phyloP scores from a whole-genome alignment of 2,797 vertebrate genomes.

The Ambastaia sidthimunki region DNA sequence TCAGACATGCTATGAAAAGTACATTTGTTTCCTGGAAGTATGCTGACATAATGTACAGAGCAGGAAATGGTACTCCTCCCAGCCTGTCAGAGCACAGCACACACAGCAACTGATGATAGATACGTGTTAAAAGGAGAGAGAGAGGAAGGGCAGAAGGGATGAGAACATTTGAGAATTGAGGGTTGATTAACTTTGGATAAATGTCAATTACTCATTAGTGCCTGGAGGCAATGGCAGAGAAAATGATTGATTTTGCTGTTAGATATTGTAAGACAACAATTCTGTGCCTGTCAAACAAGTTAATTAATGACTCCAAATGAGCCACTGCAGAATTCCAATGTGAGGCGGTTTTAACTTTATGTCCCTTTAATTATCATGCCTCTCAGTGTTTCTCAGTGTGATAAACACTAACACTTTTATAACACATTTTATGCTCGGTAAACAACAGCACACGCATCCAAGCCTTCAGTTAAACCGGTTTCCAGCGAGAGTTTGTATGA shows the following conservation, averaged over 20 bases:
- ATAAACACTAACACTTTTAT: constrained; percentile 69
- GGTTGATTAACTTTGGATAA: constrained; percentile 61
- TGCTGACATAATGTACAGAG: constrained; percentile 58
- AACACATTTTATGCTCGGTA: constrained; percentile 73
- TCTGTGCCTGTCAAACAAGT: constrained; percentile 58
- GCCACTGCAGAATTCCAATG: constrained; percentile 55
- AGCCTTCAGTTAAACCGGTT: constrained; percentile 77
- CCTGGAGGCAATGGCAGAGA: constrained; percentile 60
- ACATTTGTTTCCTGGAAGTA: background rate
- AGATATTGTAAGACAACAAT: constrained; percentile 62
- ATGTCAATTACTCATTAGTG: constrained; percentile 63
- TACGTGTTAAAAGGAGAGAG: constrained; percentile 20
- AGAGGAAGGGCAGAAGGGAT: constrained; percentile 53
- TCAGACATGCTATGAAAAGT: background rate
- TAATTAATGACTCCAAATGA: constrained; percentile 56
- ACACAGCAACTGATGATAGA: constrained; percentile 52
- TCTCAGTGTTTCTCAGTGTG: constrained; percentile 61
- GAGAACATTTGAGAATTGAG: constrained; percentile 46
- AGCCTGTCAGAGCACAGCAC: constrained; percentile 73
- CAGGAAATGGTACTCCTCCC: constrained; percentile 69
- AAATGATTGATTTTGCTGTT: constrained; percentile 64
- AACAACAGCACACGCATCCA: constrained; percentile 65
- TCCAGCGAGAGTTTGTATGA: constrained; percentile 75
- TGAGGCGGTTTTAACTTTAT: constrained; percentile 63
- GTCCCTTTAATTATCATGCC: constrained; percentile 61